Percentiles rank a stretch among this genome's conserved stretches.
Evolutionary conservation across 1,140 invertebrate genomes (phyloP).

Genomic region (Idris sp.): DNA sequence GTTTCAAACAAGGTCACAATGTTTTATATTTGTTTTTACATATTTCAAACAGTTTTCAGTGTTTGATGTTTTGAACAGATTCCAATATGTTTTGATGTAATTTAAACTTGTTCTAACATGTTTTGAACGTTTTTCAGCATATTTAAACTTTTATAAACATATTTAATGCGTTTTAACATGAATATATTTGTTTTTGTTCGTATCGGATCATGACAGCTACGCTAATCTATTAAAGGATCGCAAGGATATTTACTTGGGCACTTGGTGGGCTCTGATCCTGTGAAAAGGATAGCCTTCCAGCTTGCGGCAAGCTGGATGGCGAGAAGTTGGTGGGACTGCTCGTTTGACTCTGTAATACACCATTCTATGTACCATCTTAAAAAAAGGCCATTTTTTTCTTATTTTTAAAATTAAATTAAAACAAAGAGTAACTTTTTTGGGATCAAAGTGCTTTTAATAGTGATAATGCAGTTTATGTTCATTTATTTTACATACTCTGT

Average conservation of each 20-base stretch:
- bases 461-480: too few relatives aligned
- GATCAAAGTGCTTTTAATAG: too few relatives aligned
- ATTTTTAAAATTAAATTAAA: slow-evolving; percentile 1
- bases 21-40: too few relatives aligned
- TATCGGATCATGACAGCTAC: slow-evolving; percentile 54
- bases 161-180: background rate
- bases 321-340: slow-evolving; percentile 85
- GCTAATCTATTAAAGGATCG: slow-evolving; percentile 64
- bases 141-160: background rate
- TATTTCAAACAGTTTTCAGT: too few relatives aligned
- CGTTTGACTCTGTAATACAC: slow-evolving; percentile 83
- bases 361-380: slow-evolving; percentile 67
- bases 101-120: too few relatives aligned
- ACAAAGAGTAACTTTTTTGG: too few relatives aligned
- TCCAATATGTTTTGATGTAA: too few relatives aligned
- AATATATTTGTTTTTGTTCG: slow-evolving; percentile 17
- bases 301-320: slow-evolving; percentile 81
- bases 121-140: too few relatives aligned
- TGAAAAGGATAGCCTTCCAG: slow-evolving; percentile 79
- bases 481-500: too few relatives aligned
- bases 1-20: too few relatives aligned
- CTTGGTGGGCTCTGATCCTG: slow-evolving; percentile 77
- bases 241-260: slow-evolving; percentile 78
- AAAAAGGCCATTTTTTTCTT: slow-evolving; percentile 15
- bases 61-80: too few relatives aligned